Conservation (phyloP, 2,113 vertebrate species). For the Otocyon megalotis region DNA sequence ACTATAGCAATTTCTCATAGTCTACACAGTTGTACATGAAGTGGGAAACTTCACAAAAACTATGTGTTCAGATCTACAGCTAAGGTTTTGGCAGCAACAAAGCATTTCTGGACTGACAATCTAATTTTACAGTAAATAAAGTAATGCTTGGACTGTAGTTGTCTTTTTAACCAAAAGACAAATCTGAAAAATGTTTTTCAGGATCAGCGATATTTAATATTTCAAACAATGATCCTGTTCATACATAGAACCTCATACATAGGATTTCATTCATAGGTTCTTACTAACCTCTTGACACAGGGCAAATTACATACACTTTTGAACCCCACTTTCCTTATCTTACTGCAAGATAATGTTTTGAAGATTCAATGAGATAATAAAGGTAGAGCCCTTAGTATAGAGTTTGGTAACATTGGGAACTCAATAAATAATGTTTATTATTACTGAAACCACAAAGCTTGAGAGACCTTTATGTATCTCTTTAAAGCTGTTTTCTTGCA, state of each 20-base stretch:
- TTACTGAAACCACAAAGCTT: neutral
- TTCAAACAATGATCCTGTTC: neutral
- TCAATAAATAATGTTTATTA: neutral
- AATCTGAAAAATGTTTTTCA: neutral
- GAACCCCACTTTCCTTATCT: neutral
- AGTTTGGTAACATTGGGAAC: neutral
- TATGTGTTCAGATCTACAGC: too few species aligned
- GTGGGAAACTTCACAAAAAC: neutral
- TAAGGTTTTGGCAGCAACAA: neutral
- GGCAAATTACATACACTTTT: neutral
- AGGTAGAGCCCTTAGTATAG: neutral
- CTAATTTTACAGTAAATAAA: neutral
- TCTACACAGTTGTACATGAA: too few species aligned
- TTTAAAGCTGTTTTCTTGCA: neutral
- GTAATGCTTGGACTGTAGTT: neutral
- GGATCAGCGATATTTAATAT: neutral
- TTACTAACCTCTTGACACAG: neutral
- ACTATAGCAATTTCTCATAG: accelerated
- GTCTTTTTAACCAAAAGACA: neutral
- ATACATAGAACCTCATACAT: neutral
- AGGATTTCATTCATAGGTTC: neutral
- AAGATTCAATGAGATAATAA: neutral
- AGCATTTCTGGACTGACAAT: neutral
- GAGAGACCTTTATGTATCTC: neutral
- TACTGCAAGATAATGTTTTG: neutral